These are phyloP conservation scores for Hedychridium roseum DNA, from an alignment of 2,888 invertebrate genomes.

Conservation along the genomic window DNA sequence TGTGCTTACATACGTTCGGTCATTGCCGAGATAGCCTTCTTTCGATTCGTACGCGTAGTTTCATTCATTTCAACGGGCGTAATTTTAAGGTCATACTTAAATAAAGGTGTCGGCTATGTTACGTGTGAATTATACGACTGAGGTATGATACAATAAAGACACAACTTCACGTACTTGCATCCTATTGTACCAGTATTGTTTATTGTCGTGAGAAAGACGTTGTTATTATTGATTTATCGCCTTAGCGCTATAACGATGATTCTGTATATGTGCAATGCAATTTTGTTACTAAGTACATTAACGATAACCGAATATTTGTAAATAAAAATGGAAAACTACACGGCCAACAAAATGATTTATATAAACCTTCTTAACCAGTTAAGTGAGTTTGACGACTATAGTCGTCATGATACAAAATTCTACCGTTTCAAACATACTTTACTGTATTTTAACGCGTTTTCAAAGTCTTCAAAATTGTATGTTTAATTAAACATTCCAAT, in stretches of 20 bases:
- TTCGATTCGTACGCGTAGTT: slow-evolving; percentile 7
- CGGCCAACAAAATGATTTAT: too few relatives aligned
- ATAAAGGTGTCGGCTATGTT: slow-evolving; percentile 21
- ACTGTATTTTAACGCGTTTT: too few relatives aligned
- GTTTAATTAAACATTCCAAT: too few relatives aligned
- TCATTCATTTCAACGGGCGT: slow-evolving; percentile 10
- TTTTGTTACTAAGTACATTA: slow-evolving; percentile 59
- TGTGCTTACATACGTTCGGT: slow-evolving; percentile 11
- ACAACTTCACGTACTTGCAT: slow-evolving; percentile 28
- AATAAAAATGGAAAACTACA: slow-evolving; percentile 50
- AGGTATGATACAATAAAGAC: slow-evolving; percentile 39
- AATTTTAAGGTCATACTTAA: slow-evolving; percentile 32
- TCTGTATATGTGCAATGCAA: slow-evolving; percentile 58
- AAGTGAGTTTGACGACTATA: too few relatives aligned
- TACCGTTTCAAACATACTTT: too few relatives aligned
- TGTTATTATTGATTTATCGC: slow-evolving; percentile 48
- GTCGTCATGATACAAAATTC: too few relatives aligned
- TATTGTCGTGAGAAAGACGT: slow-evolving; percentile 38
- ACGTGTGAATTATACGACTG: slow-evolving; percentile 45
- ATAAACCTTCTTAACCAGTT: too few relatives aligned
- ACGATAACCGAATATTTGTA: slow-evolving; percentile 57
- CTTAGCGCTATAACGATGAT: slow-evolving; percentile 50
- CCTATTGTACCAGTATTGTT: slow-evolving; percentile 44
- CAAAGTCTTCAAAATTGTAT: too few relatives aligned
- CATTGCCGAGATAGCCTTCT: slow-evolving; percentile 8